phyloP scores from a whole-genome alignment of 2,113 vertebrate genomes.

The Oplegnathus fasciatus region DNA sequence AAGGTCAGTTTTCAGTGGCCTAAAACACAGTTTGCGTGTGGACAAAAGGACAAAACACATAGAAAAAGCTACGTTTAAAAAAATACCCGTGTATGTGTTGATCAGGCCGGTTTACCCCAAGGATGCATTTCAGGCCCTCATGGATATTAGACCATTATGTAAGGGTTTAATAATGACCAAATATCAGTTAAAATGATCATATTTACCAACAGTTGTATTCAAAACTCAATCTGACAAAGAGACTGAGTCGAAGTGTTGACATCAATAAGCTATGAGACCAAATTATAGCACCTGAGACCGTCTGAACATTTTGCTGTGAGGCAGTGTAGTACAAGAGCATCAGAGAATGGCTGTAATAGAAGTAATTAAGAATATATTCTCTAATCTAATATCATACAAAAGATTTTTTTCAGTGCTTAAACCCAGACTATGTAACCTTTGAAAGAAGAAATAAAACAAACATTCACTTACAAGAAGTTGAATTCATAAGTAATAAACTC shows the following conservation, averaged over 20 bases:
- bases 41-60: too few species aligned
- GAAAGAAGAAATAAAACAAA: background rate
- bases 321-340: background rate
- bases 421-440: slow-evolving; percentile 20
- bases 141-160: background rate
- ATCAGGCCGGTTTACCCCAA: background rate
- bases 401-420: slow-evolving; percentile 3
- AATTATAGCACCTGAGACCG: background rate
- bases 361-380: background rate
- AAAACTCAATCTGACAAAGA: slow-evolving; percentile 18
- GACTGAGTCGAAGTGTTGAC: background rate
- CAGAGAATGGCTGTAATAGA: background rate
- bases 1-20: too few species aligned
- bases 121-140: background rate
- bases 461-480: background rate
- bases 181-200: background rate
- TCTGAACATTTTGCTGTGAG: background rate
- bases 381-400: background rate
- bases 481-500: background rate
- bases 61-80: too few species aligned
- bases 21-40: too few species aligned
- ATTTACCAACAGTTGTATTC: slow-evolving; percentile 4
- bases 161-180: background rate
- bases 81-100: too few species aligned
- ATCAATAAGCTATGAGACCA: background rate